A percentile compares a stretch with the other conserved stretches of the same genome.
These are phyloP conservation scores for Haliclona indistincta DNA, from an alignment of 37 sponge, comb jelly and placozoan genomes.

Conservation along the genomic window DNA sequence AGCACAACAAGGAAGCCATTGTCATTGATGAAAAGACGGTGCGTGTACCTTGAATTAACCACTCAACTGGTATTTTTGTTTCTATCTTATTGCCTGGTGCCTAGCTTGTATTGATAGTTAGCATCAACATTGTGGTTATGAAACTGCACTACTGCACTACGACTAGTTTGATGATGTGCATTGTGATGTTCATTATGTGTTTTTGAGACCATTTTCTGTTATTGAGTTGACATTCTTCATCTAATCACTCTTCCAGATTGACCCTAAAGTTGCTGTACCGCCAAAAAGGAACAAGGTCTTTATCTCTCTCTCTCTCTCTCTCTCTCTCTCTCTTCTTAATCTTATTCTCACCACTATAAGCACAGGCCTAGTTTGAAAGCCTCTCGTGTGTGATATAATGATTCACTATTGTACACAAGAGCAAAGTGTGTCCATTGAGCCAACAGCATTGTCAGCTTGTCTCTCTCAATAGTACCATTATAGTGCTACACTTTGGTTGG, in stretches of 20 bases:
- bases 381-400: conserved; percentile 8
- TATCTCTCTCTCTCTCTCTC: background rate
- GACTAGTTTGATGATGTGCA: no score
- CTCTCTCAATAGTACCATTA: no score
- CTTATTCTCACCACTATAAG: background rate
- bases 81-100: background rate
- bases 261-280: conserved; percentile 74
- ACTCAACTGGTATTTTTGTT: no score
- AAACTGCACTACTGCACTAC: no score
- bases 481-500: no score
- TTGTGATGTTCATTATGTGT: no score
- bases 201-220: no score
- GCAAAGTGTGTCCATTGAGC: no score
- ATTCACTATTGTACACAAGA: no score
- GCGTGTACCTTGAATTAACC: conserved; percentile 34
- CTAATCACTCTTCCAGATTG: conserved; percentile 53
- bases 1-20: conserved; percentile 50
- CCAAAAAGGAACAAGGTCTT: conserved; percentile 47
- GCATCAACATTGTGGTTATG: no score
- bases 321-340: background rate
- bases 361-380: background rate
- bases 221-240: background rate
- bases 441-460: no score
- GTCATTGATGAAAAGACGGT: conserved; percentile 73
- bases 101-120: background rate